Evolutionary conservation across 1,140 invertebrate species (phyloP).

Genomic region (Drosophila prosaltans): DNA sequence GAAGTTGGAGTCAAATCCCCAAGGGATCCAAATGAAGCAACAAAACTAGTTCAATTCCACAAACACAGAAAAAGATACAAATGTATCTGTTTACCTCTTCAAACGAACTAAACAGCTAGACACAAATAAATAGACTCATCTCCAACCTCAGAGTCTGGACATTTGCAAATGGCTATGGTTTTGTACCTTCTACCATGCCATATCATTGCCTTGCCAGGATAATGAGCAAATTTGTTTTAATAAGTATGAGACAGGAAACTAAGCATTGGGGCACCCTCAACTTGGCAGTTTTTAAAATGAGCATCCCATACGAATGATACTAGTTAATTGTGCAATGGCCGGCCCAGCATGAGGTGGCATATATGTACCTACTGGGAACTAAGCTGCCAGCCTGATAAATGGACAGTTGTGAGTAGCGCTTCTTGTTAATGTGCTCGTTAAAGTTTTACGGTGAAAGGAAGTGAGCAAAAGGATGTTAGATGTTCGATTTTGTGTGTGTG

Average conservation of each 20-base stretch:
- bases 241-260: slow-evolving; percentile 64
- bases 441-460: slow-evolving; percentile 80
- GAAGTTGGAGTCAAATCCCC: slow-evolving; percentile 2
- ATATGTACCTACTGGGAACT: neutral
- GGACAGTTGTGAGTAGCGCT: slow-evolving; percentile 28
- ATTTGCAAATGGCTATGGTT: slow-evolving; percentile 78
- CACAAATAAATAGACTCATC: slow-evolving; percentile 43
- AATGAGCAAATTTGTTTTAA: slow-evolving; percentile 80
- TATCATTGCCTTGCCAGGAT: slow-evolving; percentile 30
- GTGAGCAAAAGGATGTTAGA: slow-evolving; percentile 55
- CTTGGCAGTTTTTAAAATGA: slow-evolving; percentile 77
- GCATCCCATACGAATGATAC: slow-evolving; percentile 49
- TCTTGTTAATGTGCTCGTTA: slow-evolving; percentile 75
- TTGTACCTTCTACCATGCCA: slow-evolving; percentile 15
- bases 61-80: slow-evolving; percentile 41
- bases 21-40: slow-evolving; percentile 25
- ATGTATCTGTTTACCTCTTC: slow-evolving; percentile 18
- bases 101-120: slow-evolving; percentile 65
- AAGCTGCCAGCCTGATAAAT: slow-evolving; percentile 50
- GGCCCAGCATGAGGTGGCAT: slow-evolving; percentile 15
- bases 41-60: slow-evolving; percentile 61
- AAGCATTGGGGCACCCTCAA: slow-evolving; percentile 47
- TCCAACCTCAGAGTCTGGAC: slow-evolving; percentile 40
- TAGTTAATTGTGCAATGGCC: slow-evolving; percentile 26
- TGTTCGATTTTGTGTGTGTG: neutral